Evolutionary conservation across 2,888 invertebrate species (phyloP).

Genomic region (Hydriomena furcata): DNA sequence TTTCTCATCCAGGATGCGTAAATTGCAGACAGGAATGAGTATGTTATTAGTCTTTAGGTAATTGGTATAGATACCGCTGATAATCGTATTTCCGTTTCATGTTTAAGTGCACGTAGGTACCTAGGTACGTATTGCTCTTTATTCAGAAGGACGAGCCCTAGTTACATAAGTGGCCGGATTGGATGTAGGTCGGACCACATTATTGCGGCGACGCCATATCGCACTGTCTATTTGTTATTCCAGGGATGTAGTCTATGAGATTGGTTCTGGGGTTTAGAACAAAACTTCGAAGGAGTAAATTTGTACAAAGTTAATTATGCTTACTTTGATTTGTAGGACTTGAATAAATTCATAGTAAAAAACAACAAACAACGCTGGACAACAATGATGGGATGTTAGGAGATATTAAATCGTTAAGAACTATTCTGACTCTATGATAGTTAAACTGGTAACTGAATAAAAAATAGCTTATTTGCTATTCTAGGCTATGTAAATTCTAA

Average conservation of each 20-base stretch:
- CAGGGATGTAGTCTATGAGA: slow-evolving; percentile 4
- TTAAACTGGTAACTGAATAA: no score
- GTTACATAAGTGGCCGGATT: slow-evolving; percentile 59
- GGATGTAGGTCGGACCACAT: slow-evolving; percentile 43
- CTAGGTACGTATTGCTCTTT: slow-evolving; percentile 45
- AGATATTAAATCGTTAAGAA: no score
- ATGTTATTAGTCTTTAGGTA: slow-evolving; percentile 4
- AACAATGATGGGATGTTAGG: no score
- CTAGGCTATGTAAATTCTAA: no score
- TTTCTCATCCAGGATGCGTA: neutral
- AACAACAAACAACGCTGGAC: no score
- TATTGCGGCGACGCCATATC: slow-evolving; percentile 40
- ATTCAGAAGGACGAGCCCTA: slow-evolving; percentile 53
- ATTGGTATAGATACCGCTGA: slow-evolving; percentile 19
- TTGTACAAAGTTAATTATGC: no score
- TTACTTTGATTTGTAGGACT: no score
- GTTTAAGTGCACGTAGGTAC: slow-evolving; percentile 35
- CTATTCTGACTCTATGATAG: no score
- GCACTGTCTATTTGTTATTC: slow-evolving; percentile 30
- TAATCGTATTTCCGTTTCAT: slow-evolving; percentile 31
- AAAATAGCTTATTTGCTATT: no score
- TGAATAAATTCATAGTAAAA: no score
- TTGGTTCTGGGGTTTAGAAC: no score
- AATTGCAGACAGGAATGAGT: slow-evolving; percentile 9
- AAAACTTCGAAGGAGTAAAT: no score